phyloP scores from a whole-genome alignment of 1,140 invertebrate species.

The Pseudomyrmex flavicornis region DNA sequence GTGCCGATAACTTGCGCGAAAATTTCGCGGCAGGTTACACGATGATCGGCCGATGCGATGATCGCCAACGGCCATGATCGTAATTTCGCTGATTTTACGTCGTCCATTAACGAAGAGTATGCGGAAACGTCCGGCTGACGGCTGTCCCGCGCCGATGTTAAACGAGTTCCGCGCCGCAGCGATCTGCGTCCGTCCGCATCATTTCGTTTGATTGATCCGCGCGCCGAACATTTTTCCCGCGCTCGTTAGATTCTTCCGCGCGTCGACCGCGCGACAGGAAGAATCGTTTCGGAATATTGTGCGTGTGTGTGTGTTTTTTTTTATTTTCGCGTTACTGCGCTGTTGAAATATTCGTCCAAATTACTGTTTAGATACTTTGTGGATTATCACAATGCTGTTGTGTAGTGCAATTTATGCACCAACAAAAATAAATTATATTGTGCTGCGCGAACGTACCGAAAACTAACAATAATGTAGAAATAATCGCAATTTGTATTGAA shows the following conservation, averaged over 20 bases:
- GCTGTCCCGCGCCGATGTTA: constrained; percentile 25
- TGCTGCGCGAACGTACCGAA: too few relatives aligned
- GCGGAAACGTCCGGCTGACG: neutral
- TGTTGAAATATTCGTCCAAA: neutral
- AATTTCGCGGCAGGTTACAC: neutral
- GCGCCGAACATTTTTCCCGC: neutral
- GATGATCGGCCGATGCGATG: neutral
- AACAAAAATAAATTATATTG: too few relatives aligned
- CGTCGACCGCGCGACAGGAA: neutral
- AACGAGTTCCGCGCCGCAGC: neutral
- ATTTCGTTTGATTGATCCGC: constrained; percentile 16
- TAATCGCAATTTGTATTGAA: too few relatives aligned
- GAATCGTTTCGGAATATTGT: neutral
- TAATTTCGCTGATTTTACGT: constrained; percentile 45
- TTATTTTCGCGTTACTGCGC: neutral
- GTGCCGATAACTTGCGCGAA: neutral
- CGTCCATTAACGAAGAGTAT: constrained; percentile 3
- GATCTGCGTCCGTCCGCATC: neutral
- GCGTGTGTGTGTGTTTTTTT: neutral
- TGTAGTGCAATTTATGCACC: too few relatives aligned
- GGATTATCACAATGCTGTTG: too few relatives aligned
- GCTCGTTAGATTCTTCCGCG: neutral
- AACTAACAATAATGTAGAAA: too few relatives aligned
- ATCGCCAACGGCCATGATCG: neutral
- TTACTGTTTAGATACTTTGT: too few relatives aligned